Percentiles rank a stretch among this genome's conserved stretches.
Evolutionary conservation across 2,888 invertebrate species (phyloP).

Genomic region (Tachina lurida): DNA sequence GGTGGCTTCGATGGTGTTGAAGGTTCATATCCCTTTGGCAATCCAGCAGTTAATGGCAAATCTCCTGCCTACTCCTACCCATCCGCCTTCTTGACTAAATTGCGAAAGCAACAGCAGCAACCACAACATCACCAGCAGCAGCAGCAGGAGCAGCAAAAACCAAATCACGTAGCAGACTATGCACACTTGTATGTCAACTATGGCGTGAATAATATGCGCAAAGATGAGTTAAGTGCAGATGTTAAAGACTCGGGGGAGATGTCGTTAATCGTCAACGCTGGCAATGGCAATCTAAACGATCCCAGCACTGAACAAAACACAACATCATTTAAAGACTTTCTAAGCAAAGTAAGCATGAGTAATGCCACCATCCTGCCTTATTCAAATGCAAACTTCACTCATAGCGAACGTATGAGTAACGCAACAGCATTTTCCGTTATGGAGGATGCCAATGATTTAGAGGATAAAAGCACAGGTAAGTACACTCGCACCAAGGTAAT

Average conservation of each 20-base stretch:
- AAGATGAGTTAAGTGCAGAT: constrained; percentile 80
- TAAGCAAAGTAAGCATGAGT: constrained; percentile 60
- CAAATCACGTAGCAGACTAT: constrained; percentile 73
- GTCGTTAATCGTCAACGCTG: constrained; percentile 32
- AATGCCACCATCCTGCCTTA: constrained; percentile 48
- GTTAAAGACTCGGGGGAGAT: constrained; percentile 73
- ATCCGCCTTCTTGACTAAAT: constrained; percentile 54
- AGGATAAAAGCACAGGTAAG: constrained; percentile 67
- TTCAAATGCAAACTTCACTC: constrained; percentile 58
- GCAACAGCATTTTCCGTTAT: constrained; percentile 78
- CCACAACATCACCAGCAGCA: constrained; percentile 61
- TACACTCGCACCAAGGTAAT: constrained; percentile 11
- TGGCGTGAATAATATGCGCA: constrained; percentile 79
- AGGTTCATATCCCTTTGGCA: constrained; percentile 82
- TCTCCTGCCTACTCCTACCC: constrained; percentile 57
- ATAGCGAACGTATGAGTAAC: constrained; percentile 76
- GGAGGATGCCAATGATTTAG: constrained; percentile 75
- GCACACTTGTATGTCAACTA: constrained; percentile 76
- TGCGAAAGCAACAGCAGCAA: constrained; percentile 60
- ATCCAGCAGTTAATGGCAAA: constrained; percentile 71
- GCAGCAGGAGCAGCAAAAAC: constrained; percentile 54
- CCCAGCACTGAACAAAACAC: constrained; percentile 71
- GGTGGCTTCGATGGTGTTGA: constrained; percentile 79
- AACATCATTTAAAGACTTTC: constrained; percentile 68
- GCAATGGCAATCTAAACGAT: constrained; percentile 70